Evolutionary conservation across 2,888 invertebrate species (phyloP).

Genomic region (Subacronicta megacephala): DNA sequence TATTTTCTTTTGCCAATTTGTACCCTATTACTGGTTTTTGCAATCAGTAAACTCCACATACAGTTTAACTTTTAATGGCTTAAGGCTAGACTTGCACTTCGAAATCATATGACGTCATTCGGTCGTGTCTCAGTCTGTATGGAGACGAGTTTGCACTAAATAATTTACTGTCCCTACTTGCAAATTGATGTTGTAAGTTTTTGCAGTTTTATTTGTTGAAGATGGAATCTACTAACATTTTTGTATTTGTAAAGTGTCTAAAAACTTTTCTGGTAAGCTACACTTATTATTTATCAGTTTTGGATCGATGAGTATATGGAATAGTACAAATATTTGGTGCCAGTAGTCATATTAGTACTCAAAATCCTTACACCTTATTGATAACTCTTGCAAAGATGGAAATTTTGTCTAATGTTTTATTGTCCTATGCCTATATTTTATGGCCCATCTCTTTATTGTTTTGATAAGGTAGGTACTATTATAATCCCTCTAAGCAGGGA

Average conservation of each 20-base stretch:
- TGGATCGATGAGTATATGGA: too few relatives aligned
- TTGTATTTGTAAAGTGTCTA: background rate
- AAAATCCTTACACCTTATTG: too few relatives aligned
- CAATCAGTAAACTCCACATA: background rate
- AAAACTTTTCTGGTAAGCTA: background rate
- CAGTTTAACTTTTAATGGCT: slow-evolving; percentile 25
- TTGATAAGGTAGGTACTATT: too few relatives aligned
- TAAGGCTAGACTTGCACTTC: slow-evolving; percentile 32
- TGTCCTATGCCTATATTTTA: too few relatives aligned
- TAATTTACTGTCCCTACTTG: slow-evolving; percentile 45
- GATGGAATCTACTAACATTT: background rate
- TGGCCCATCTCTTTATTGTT: too few relatives aligned
- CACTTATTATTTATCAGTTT: too few relatives aligned
- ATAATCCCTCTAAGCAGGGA: too few relatives aligned
- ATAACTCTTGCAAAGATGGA: too few relatives aligned
- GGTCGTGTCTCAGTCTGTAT: slow-evolving; percentile 21
- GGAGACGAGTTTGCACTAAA: slow-evolving; percentile 38
- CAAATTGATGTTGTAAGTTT: slow-evolving; percentile 34
- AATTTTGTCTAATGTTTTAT: too few relatives aligned
- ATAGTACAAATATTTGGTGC: too few relatives aligned
- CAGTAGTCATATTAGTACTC: too few relatives aligned
- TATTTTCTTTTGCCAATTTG: too few relatives aligned
- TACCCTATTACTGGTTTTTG: background rate
- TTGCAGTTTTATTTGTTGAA: slow-evolving; percentile 5
- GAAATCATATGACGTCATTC: slow-evolving; percentile 41